These are phyloP conservation scores for Megalopta genalis DNA, from an alignment of 1,140 invertebrate species.

Conservation along the genomic window DNA sequence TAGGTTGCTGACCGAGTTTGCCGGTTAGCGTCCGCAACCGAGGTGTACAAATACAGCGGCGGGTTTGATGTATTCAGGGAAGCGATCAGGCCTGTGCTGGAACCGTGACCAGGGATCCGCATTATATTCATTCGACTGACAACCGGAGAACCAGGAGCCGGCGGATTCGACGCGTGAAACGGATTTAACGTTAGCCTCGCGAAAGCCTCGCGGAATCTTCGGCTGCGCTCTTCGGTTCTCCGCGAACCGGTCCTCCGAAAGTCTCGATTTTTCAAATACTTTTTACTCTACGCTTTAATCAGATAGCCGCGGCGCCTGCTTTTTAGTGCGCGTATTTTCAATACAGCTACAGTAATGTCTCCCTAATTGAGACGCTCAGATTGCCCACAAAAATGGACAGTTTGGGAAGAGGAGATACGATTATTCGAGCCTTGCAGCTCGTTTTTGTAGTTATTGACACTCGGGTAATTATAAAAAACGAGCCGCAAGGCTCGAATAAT, in stretches of 20 bases:
- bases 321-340: too few species aligned
- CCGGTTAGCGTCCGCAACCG: conserved; percentile 27
- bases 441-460: too few species aligned
- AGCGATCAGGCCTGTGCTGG: conserved; percentile 28
- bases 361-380: too few species aligned
- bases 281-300: too few species aligned
- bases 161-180: neutral
- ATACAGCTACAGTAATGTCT: too few species aligned
- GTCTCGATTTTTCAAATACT: neutral
- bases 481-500: too few species aligned
- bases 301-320: too few species aligned
- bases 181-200: neutral
- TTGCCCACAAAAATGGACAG: too few species aligned
- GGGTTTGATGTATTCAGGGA: conserved; percentile 35
- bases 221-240: neutral
- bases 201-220: neutral
- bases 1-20: conserved; percentile 55
- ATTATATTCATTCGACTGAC: conserved; percentile 35
- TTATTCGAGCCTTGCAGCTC: too few species aligned
- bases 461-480: too few species aligned
- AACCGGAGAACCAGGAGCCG: neutral
- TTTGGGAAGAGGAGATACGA: too few species aligned
- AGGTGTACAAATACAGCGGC: conserved; percentile 48
- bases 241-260: too few species aligned
- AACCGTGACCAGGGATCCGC: conserved; percentile 34